Evolutionary conservation across 2,888 invertebrate species (phyloP).

Genomic region (Eumerus sabulonum): DNA sequence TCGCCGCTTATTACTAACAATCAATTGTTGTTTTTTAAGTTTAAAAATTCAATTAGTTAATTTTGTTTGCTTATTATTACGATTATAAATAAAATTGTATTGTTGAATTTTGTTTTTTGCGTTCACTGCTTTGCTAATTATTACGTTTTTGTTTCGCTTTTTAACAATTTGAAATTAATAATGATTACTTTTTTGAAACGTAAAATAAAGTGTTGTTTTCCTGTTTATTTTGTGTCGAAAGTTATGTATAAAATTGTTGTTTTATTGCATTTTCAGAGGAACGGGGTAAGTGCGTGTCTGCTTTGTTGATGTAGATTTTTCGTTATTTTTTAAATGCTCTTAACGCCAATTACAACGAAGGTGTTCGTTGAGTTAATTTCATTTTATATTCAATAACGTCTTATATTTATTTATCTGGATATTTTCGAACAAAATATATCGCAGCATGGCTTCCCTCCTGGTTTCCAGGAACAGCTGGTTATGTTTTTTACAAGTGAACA

Average conservation of each 20-base stretch:
- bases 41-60: conserved; percentile 41
- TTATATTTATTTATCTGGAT: too few relatives aligned
- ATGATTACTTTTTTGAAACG: neutral
- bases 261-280: conserved; percentile 4
- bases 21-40: conserved; percentile 64
- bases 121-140: conserved; percentile 25
- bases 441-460: too few relatives aligned
- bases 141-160: neutral
- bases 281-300: neutral
- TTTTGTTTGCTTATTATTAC: conserved; percentile 50
- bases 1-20: conserved; percentile 40
- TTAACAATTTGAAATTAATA: neutral
- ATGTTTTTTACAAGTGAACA: too few relatives aligned
- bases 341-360: too few relatives aligned
- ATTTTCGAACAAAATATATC: too few relatives aligned
- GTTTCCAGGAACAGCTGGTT: too few relatives aligned
- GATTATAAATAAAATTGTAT: conserved; percentile 7
- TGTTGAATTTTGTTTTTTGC: conserved; percentile 15
- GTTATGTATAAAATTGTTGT: conserved; percentile 9
- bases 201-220: neutral
- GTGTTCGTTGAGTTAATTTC: too few relatives aligned
- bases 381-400: too few relatives aligned
- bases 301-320: too few relatives aligned
- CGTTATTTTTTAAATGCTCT: too few relatives aligned
- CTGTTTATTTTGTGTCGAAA: neutral